Base-by-base conservation (phyloP, 2,888 invertebrate species). In the Arge pagana region DNA sequence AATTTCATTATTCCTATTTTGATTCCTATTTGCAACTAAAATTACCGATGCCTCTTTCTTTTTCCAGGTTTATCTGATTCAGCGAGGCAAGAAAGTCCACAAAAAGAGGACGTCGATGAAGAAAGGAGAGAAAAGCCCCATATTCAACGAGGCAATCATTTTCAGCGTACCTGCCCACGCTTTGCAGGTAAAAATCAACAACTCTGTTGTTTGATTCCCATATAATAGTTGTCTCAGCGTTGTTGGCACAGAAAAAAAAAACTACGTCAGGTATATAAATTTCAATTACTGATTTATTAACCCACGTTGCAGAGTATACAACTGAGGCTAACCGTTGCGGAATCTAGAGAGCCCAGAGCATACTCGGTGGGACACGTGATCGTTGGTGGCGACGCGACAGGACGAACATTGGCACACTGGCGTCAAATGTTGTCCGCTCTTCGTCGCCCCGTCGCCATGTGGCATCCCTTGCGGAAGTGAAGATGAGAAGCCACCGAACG, bases 81-180 rank as follows among this genome's bases (percentile, higher is more conserved):
- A 89, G 71, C 86, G 89, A 66, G 89, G 88, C 1, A 89, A 88
- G 72, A 90, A 90, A 74, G 83, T 90, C 42, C 85, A 88, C 66
- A 91, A 90, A 76, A 90, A 90, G 77, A 88, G 87, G 68, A 91
- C 90, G 18, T 85, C 88, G 11, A 81, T 85, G 10, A 90, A 90
- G 69, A 82, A 84, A 59, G 85, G 85, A 28, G 90, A 90, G 66
- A 82, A 83, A 48, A 85, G 86, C 68, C 90, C 90, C 0, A 89
- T 89, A 59, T 91, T 89, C 74, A 91, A 91, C 72, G 91, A 91
- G 76, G 87, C 90, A 13, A 89, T 91, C 83, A 90, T 90, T 65
- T 91, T 91, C 76, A 88, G 85, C 64, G 86, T 91, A 51, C 89
- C 90, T 58, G 83, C 88, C 13, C 84, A 86, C 64, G 81, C 85